Percentiles rank a stretch among this genome's conserved stretches.
Evolutionary conservation across 2,888 invertebrate species (phyloP).

Genomic region (Caenorhabditis wallacei): DNA sequence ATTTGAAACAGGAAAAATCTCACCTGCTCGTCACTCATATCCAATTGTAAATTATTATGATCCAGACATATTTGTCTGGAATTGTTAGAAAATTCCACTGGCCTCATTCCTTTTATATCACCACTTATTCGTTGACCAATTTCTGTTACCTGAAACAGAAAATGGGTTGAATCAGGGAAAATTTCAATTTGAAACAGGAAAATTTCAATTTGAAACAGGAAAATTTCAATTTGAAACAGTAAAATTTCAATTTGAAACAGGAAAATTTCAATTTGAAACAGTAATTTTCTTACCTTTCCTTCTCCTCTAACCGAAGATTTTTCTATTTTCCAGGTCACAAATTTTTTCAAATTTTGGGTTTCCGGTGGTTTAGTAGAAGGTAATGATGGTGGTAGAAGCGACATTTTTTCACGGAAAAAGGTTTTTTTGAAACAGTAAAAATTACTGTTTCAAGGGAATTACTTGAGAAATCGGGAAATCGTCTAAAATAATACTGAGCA

Average conservation of each 20-base stretch:
- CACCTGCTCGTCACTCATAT: slow-evolving; percentile 71
- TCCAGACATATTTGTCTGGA: slow-evolving; percentile 57
- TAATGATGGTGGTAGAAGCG: background rate
- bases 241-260: background rate
- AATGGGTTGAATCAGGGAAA: background rate
- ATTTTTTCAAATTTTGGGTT: slow-evolving; percentile 25
- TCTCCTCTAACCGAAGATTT: background rate
- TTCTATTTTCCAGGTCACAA: slow-evolving; percentile 54
- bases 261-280: background rate
- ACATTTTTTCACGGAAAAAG: slow-evolving; percentile 3
- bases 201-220: background rate
- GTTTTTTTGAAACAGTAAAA: no score
- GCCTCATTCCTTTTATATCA: slow-evolving; percentile 77
- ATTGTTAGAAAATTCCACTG: slow-evolving; percentile 67
- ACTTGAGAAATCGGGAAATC: no score
- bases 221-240: background rate
- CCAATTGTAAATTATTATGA: slow-evolving; percentile 61
- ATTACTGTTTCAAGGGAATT: no score
- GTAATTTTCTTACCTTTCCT: background rate
- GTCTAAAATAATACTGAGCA: no score
- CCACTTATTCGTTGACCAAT: slow-evolving; percentile 69
- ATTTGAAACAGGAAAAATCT: background rate
- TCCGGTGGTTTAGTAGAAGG: background rate
- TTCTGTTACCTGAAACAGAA: slow-evolving; percentile 63
- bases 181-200: no score